phyloP scores from a whole-genome alignment of 2,113 vertebrate species.

The Brachypodius melanocephalos region DNA sequence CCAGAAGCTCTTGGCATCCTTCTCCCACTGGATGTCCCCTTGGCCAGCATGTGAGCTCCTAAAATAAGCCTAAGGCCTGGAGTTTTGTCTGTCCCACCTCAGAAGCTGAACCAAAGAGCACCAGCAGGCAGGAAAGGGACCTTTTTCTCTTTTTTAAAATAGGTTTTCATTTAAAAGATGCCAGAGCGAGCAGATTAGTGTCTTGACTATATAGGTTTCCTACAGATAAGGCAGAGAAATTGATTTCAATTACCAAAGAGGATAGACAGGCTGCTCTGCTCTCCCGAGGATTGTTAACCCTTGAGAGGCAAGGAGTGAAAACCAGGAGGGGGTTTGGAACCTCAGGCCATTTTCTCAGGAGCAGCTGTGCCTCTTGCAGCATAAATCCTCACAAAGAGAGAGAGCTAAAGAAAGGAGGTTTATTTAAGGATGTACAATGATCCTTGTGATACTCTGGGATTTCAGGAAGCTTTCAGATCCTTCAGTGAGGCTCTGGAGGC shows the following conservation, averaged over 20 bases:
- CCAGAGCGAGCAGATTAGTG: constrained; percentile 75
- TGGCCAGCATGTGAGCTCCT: accelerated
- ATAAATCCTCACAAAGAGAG: constrained; percentile 38
- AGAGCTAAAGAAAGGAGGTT: constrained; percentile 36
- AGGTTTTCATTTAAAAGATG: constrained; percentile 75
- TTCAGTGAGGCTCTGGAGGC: constrained; percentile 4
- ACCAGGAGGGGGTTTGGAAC: background rate
- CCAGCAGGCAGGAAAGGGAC: background rate
- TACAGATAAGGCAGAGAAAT: constrained; percentile 82
- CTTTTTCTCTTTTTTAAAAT: background rate
- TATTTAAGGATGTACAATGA: constrained; percentile 56
- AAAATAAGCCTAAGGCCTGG: background rate
- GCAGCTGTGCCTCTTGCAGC: background rate
- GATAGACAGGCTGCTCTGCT: constrained; percentile 70
- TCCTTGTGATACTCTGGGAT: constrained; percentile 56
- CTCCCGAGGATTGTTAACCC: constrained; percentile 68
- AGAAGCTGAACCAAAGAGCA: background rate
- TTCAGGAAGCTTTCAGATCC: constrained; percentile 31
- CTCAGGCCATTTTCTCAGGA: background rate
- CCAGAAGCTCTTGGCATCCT: background rate
- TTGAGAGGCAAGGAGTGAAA: background rate
- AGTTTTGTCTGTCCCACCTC: background rate
- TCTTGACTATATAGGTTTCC: constrained; percentile 79
- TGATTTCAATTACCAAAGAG: constrained; percentile 82
- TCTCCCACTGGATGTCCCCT: background rate